phyloP scores from a whole-genome alignment of 2,797 vertebrate genomes.

The Notoglanidium macrostoma region DNA sequence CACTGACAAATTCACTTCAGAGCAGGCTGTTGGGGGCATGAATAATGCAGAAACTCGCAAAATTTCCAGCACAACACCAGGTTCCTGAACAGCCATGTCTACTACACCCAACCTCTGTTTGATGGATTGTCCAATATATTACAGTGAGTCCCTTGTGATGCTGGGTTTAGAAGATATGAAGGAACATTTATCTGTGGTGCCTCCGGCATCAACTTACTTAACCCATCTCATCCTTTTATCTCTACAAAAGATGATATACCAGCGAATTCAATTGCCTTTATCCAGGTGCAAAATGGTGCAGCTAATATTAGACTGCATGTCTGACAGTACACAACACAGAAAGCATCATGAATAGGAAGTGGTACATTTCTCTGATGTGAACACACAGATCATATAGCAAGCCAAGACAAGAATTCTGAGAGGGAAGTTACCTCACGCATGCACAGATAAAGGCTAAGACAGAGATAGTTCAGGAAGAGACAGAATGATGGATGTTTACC shows the following conservation, averaged over 20 bases:
- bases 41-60: conserved; percentile 63
- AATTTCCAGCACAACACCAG: conserved; percentile 51
- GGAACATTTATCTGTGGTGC: conserved; percentile 58
- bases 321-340: conserved; percentile 43
- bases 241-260: conserved; percentile 27
- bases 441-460: conserved; percentile 17
- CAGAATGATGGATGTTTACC: conserved; percentile 71
- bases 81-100: conserved; percentile 49
- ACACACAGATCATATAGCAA: background rate
- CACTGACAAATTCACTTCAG: conserved; percentile 46
- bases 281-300: conserved; percentile 26
- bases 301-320: conserved; percentile 36
- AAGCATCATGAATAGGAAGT: conserved; percentile 21
- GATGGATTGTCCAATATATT: conserved; percentile 66
- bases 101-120: conserved; percentile 55
- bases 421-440: background rate
- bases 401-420: background rate
- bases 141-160: conserved; percentile 60
- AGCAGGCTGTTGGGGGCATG: conserved; percentile 42
- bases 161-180: conserved; percentile 54
- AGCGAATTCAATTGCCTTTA: conserved; percentile 24
- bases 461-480: background rate
- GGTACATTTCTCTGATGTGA: background rate
- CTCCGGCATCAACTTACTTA: conserved; percentile 62
- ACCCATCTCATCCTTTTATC: conserved; percentile 45